Base-by-base conservation (phyloP, 2,113 vertebrate species). In the Lipophrys pholis region DNA sequence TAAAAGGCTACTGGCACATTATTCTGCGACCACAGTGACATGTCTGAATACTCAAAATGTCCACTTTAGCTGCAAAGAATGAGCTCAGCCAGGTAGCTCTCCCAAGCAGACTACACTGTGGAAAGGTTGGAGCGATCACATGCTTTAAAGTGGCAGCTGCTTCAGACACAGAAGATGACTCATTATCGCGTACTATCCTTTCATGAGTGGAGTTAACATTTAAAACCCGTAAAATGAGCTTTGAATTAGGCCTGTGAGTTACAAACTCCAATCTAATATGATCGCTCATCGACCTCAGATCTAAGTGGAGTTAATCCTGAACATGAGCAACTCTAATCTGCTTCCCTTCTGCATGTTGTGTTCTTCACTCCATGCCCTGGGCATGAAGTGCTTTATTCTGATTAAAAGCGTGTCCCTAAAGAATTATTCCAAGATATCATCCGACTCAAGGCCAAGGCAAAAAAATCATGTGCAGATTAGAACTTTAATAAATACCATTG, bases 1-100 rank as follows among this genome's bases (percentile, higher is more conserved):
- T 93, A 92, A 94, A 93, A 94, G 90, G 88, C 92, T 86, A 82
- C 87, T 51, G 51, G 78, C 85, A 84, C 85, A 86, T 87, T 91
- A 90, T 88, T 90, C 82, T 86, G 87, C 79, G 90, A 88, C 88
- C 89, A 76, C 88, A 70, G 87, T 76, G 86, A 88, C 87, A 83
- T 86, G 85, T 80, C 85, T 73, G 68, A 69, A 72, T 83, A 73
- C 87, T 92, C 49, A 61, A 88, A 91, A 92, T 82, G 83, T 88
- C 79, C 90, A 90, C 78, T 82, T 65, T 50, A 80, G 80, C 81
- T 71, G 17, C 8, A 10, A 82, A 56, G 63, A 63, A 84, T 58
- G 61, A 36, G 67, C 61, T 69, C 61, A 7, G 51, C 73, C 66
- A 84, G 75, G 81, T 75, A 80, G 83, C 66, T 75, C 65, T 38